Percentiles rank a stretch among this genome's conserved stretches.
Evolutionary conservation across 1,140 invertebrate species (phyloP).

Genomic region (Drosophila parabipectinata): DNA sequence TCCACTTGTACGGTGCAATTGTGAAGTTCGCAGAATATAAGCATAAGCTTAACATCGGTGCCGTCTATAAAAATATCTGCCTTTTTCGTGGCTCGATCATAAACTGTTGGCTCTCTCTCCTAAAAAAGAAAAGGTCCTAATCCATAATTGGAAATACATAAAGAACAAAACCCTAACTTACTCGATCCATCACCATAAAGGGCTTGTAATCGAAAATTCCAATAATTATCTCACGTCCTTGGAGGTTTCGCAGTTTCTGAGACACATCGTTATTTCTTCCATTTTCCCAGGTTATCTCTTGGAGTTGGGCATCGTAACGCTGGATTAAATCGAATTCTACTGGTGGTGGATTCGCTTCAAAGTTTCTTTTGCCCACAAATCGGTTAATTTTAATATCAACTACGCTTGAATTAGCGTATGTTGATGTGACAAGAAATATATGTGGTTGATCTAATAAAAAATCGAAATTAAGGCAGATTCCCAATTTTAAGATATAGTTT

Average conservation of each 20-base stretch:
- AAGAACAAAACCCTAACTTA: constrained; percentile 16
- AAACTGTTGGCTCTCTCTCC: constrained; percentile 33
- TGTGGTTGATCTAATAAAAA: constrained; percentile 66
- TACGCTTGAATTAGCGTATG: constrained; percentile 44
- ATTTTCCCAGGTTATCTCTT: constrained; percentile 16
- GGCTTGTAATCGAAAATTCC: constrained; percentile 73
- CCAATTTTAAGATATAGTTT: no score
- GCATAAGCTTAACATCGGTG: constrained; percentile 59
- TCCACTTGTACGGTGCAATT: constrained; percentile 70
- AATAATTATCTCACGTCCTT: constrained; percentile 68
- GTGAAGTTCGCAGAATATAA: constrained; percentile 61
- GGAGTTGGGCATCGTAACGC: constrained; percentile 41
- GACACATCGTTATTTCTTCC: neutral
- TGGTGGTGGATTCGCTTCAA: neutral
- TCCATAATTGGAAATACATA: neutral
- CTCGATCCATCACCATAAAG: constrained; percentile 66
- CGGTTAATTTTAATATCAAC: constrained; percentile 72
- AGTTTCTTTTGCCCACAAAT: constrained; percentile 60
- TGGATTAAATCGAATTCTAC: constrained; percentile 42
- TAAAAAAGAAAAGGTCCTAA: neutral
- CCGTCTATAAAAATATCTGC: constrained; percentile 56
- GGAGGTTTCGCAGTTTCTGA: constrained; percentile 53
- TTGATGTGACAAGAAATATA: constrained; percentile 53
- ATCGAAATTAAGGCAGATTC: neutral
- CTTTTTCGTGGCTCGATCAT: constrained; percentile 37